Conservation (phyloP, 2,888 invertebrate species). For the Scelioninae gen. 1 region DNA sequence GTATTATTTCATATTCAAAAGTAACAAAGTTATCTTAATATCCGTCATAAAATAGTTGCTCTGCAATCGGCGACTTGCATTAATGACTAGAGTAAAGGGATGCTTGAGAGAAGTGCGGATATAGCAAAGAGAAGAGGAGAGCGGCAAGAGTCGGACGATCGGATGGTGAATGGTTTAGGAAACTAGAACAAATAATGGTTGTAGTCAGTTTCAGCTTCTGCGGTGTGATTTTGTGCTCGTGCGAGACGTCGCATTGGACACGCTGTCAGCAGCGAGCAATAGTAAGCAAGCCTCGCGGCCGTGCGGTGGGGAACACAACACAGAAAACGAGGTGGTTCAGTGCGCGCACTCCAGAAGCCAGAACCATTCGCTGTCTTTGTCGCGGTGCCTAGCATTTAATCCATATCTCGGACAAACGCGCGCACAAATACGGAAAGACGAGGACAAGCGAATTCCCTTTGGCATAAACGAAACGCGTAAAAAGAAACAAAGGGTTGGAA, state of each 20-base stretch:
- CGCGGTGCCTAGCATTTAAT: slow-evolving; percentile 53
- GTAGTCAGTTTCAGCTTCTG: slow-evolving; percentile 80
- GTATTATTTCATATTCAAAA: slow-evolving; percentile 24
- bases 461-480: slow-evolving; percentile 62
- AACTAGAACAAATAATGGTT: slow-evolving; percentile 80
- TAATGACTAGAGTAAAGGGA: slow-evolving; percentile 45
- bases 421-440: slow-evolving; percentile 41
- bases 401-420: slow-evolving; percentile 58
- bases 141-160: slow-evolving; percentile 46
- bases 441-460: slow-evolving; percentile 46
- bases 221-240: slow-evolving; percentile 76
- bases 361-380: slow-evolving; percentile 51
- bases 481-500: slow-evolving; percentile 69
- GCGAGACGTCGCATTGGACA: slow-evolving; percentile 58
- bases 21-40: slow-evolving; percentile 42
- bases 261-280: slow-evolving; percentile 32
- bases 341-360: slow-evolving; percentile 56
- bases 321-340: slow-evolving; percentile 51
- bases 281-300: slow-evolving; percentile 26
- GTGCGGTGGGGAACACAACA: slow-evolving; percentile 32
- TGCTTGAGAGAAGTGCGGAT: slow-evolving; percentile 55
- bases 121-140: slow-evolving; percentile 42
- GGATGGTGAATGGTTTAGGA: slow-evolving; percentile 68
- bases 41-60: slow-evolving; percentile 38
- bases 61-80: slow-evolving; percentile 41